Evolutionary conservation across 2,797 vertebrate genomes (phyloP).

Genomic region (Champsocephalus esox): DNA sequence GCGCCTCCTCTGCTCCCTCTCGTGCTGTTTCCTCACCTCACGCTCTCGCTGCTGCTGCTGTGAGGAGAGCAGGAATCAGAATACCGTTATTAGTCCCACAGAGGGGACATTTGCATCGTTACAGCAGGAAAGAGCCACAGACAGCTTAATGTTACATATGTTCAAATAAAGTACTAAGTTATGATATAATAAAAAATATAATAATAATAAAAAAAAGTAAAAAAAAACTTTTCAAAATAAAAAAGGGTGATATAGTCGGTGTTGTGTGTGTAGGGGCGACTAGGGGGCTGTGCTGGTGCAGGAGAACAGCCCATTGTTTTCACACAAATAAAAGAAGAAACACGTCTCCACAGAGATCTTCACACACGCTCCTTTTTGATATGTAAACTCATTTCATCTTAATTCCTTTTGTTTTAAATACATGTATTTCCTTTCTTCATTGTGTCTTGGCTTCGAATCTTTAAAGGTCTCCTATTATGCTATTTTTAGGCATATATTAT

Average conservation of each 20-base stretch:
- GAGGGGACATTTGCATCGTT: no score
- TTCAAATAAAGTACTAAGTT: no score
- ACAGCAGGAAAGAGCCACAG: no score
- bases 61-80: slow-evolving; percentile 17
- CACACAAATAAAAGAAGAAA: slow-evolving; percentile 9
- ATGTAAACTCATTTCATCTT: neutral
- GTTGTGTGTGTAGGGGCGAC: no score
- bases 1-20: slow-evolving; percentile 90
- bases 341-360: neutral
- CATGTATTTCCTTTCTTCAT: neutral
- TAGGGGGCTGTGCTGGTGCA: no score
- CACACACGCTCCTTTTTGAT: slow-evolving; percentile 2
- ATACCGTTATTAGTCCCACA: no score
- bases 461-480: neutral
- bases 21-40: slow-evolving; percentile 93
- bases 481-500: no score
- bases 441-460: neutral
- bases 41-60: slow-evolving; percentile 94
- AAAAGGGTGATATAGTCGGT: no score
- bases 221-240: no score
- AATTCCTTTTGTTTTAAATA: neutral
- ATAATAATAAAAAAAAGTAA: no score
- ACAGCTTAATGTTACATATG: no score
- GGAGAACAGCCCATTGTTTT: neutral
- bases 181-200: no score